These are phyloP conservation scores for Gryllus longicercus DNA, from an alignment of 2,888 invertebrate species.

Conservation along the genomic window DNA sequence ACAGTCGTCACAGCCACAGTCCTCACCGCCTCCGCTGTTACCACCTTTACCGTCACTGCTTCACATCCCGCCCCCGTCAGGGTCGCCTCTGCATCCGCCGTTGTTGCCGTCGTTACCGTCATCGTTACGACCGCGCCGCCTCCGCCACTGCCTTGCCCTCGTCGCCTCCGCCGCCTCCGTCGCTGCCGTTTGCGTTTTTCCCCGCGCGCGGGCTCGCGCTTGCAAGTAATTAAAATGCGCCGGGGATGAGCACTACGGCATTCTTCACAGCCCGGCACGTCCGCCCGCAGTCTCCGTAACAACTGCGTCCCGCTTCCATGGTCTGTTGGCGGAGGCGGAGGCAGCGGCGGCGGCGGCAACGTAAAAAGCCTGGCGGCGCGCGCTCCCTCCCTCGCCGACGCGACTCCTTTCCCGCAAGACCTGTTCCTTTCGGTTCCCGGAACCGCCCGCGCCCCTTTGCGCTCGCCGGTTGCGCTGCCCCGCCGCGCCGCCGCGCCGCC, in stretches of 20 bases:
- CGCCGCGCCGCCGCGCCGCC: too few species aligned
- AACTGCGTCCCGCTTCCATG: slow-evolving; percentile 17
- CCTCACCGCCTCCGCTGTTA: too few species aligned
- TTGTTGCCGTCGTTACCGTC: too few species aligned
- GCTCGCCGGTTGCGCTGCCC: neutral
- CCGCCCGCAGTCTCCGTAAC: neutral
- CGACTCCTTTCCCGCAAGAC: neutral
- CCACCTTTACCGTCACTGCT: too few species aligned
- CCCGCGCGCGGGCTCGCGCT: neutral
- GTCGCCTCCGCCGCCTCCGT: neutral
- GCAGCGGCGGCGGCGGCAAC: neutral
- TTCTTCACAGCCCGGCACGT: slow-evolving; percentile 17
- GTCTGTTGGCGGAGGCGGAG: neutral
- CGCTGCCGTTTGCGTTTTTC: neutral
- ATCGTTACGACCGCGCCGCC: neutral
- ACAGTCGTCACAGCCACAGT: too few species aligned
- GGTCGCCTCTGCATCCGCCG: too few species aligned
- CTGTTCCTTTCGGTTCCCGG: slow-evolving; percentile 8
- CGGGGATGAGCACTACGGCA: slow-evolving; percentile 1
- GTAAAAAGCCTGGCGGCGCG: neutral
- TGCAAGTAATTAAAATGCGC: slow-evolving; percentile 17
- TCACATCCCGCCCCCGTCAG: too few species aligned
- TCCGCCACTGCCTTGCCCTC: neutral
- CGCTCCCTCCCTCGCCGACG: neutral
- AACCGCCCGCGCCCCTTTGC: neutral